A percentile compares a stretch with the other conserved stretches of the same genome.
These are phyloP conservation scores for Pollimyrus isidori DNA, from an alignment of 2,113 vertebrate species.

Conservation along the genomic window DNA sequence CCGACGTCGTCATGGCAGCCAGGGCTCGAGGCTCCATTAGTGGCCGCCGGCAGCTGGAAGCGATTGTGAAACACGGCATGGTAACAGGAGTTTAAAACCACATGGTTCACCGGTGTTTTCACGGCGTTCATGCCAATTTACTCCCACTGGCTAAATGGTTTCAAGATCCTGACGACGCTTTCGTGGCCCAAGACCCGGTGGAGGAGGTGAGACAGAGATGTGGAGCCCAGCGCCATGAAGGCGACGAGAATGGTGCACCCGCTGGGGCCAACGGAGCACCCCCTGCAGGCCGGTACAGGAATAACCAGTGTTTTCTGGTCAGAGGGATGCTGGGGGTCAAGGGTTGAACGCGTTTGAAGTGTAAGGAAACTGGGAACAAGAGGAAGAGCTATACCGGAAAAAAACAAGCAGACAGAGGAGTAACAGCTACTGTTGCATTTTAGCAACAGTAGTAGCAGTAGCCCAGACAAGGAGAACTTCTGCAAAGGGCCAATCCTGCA, in stretches of 20 bases:
- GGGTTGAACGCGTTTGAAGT: not conserved
- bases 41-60: constrained; percentile 83
- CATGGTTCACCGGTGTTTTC: constrained; percentile 80
- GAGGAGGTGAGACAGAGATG: constrained; percentile 27
- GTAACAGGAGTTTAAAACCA: constrained; percentile 76
- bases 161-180: constrained; percentile 38
- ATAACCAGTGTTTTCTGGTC: not conserved
- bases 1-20: constrained; percentile 51
- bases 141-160: constrained; percentile 49
- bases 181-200: constrained; percentile 25
- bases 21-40: constrained; percentile 60
- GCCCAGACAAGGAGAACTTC: not conserved
- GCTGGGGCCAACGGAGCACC: not conserved
- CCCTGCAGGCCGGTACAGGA: not conserved
- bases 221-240: not conserved
- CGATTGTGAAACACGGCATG: constrained; percentile 72
- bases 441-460: not conserved
- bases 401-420: not conserved
- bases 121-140: constrained; percentile 76
- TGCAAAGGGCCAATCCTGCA: not conserved
- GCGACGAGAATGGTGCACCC: constrained; percentile 28
- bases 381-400: not conserved
- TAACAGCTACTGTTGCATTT: not conserved
- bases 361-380: not conserved
- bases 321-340: not conserved